Base-by-base conservation (phyloP, 2,888 invertebrate species). In the Platycheirus rosarum region DNA sequence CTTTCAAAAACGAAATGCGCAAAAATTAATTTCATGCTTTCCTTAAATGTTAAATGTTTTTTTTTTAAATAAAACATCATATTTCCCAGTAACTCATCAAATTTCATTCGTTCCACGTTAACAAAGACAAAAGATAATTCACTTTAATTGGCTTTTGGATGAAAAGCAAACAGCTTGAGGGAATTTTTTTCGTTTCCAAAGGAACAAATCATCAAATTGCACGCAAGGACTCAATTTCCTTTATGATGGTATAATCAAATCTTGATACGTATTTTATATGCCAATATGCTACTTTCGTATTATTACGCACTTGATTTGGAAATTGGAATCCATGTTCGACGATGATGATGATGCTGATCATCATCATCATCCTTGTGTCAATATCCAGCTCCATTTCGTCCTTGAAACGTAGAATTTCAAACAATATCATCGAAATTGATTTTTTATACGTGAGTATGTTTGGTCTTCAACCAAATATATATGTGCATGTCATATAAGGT, bases 371-470 rank as follows among this genome's bases (percentile, higher is more conserved):
- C 23, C n/a, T 29, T 44, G 51, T 55, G 14, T 16, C 40, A 55
- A 40, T 46, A n/a, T 68, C 42, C 23, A 44, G 16, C 14, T 37
- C 11, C 40, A 20, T 35, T 60, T 46, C 48, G 57, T 65, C 53
- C 66, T 75, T 37, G 26, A 13, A 40, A 18, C 49, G 35, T 18
- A 9, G 57, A 35, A 44, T 60, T 26, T 14, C 75, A 60, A 65
- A 55, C 37, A 75, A 70, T 77, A 49, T 65, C 51, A 74, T 76
- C 53, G 53, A 75, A 80, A 80, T 80, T 79, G 74, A 79, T 49
- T n/a, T 23, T 40, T 40, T 23, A 7, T 40, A 13, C 6, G 20
- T 6, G 23, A 4, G 23, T 23, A 37, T 55, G 23, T 37, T 37
- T 16, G n/a, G 14, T 0, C 42, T 20, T 26, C 37, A 18, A 13